Base-by-base conservation (phyloP, 2,113 vertebrate genomes). In the Chionodraco myersi region DNA sequence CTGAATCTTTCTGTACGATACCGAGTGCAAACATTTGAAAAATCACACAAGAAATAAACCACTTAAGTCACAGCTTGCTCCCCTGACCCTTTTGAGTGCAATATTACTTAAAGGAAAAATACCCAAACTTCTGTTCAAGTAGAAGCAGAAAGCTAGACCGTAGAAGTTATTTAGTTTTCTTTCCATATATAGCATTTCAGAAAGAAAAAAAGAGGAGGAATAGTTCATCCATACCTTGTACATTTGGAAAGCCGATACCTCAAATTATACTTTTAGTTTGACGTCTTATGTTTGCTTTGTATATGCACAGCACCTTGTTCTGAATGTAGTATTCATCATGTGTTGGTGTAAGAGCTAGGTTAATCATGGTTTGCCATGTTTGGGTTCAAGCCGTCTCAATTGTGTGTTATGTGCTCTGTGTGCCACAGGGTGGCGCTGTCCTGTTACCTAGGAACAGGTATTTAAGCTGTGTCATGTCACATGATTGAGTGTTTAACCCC, bases 1-100 rank as follows among this genome's bases (percentile, higher is more conserved):
- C n/a, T n/a, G n/a, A n/a, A n/a, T n/a, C n/a, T 21, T 48, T 70
- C 34, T 34, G 65, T 30, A 9, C n/a, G 18, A 76, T 59, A 44
- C 3, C 14, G n/a, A 30, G 30, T 13, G n/a, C 23, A 14, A n/a
- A 34, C 48, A 57, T 3, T 34, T 26, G 6, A 41, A 56, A 56
- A 67, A 6, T 0, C 9, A 41, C 47, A 45, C 52, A 47, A 13
- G 10, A 10, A 56, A 71, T 23, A 6, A 6, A 5, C 36, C 6
- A 41, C 36, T 41, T 41, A 41, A 48, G 5, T 11, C 36, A 34
- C 36, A 51, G 18, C 26, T 64, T 56, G 36, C 45, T 16, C 56
- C n/a, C 2, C 34, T 62, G 47, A 60, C 16, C 47, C 53, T 53
- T 47, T 34, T 18, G n/a, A 21, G 12, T 23, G 16, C 23, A 60